Conservation (phyloP, 2,797 vertebrate genomes). For the Typhlichthys subterraneus region DNA sequence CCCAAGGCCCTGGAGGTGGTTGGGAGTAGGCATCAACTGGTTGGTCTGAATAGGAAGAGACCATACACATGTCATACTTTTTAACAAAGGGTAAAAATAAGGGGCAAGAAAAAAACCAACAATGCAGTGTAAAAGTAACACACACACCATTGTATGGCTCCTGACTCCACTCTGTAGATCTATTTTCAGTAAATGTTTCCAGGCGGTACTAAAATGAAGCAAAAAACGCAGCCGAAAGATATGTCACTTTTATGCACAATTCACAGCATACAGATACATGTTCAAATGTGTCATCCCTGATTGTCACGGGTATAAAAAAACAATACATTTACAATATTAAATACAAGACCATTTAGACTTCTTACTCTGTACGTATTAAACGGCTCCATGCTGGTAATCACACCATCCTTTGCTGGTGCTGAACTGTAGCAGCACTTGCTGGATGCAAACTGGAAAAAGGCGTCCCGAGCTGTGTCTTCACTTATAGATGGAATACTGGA, state of each 20-base stretch:
- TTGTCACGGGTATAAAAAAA: background rate
- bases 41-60: constrained; percentile 65
- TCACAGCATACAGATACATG: background rate
- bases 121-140: background rate
- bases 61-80: background rate
- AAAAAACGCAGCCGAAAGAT: background rate
- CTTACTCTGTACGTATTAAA: constrained; percentile 79
- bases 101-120: background rate
- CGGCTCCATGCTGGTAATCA: constrained; percentile 69
- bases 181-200: constrained; percentile 76
- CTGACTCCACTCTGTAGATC: constrained; percentile 67
- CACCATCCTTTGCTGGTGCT: constrained; percentile 67
- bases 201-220: constrained; percentile 72
- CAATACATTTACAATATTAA: background rate
- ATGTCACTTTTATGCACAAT: background rate
- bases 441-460: constrained; percentile 65
- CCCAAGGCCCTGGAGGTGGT: constrained; percentile 74
- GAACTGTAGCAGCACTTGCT: constrained; percentile 78
- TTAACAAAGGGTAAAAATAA: background rate
- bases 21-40: constrained; percentile 73
- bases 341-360: background rate
- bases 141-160: constrained; percentile 63
- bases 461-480: constrained; percentile 73
- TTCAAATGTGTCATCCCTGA: background rate
- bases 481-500: constrained; percentile 74